phyloP scores from a whole-genome alignment of 2,113 vertebrate genomes.

The Spizaetus ornatus region DNA sequence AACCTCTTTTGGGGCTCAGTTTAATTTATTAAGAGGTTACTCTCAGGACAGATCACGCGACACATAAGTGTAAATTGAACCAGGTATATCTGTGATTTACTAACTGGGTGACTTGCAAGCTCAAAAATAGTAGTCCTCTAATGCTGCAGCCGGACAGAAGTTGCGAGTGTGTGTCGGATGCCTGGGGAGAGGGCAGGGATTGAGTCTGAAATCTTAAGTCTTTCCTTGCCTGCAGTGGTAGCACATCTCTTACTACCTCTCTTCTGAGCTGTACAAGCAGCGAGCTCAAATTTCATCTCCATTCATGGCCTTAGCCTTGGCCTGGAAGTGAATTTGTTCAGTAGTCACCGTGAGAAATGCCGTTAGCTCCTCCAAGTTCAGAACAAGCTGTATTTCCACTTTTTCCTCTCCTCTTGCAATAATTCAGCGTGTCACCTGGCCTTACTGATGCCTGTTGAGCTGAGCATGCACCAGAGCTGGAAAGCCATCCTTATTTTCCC shows the following conservation, averaged over 20 bases:
- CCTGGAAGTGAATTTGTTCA: not conserved
- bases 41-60: slow-evolving; percentile 33
- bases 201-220: rapidly evolving
- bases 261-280: not conserved
- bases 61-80: slow-evolving; percentile 7
- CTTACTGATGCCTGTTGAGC: not conserved
- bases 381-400: rapidly evolving
- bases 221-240: not conserved
- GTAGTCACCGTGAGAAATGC: not conserved
- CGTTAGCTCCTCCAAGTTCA: not conserved
- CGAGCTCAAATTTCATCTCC: not conserved
- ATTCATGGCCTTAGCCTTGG: not conserved
- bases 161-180: rapidly evolving
- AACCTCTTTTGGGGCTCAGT: slow-evolving; percentile 35
- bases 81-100: slow-evolving; percentile 22
- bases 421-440: rapidly evolving
- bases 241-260: not conserved
- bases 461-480: not conserved
- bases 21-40: slow-evolving; percentile 52
- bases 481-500: not conserved
- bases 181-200: not conserved
- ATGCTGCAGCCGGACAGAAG: not conserved
- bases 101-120: not conserved
- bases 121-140: not conserved
- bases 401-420: not conserved